phyloP scores from a whole-genome alignment of 2,797 vertebrate species.

The Sebastes umbrosus region DNA sequence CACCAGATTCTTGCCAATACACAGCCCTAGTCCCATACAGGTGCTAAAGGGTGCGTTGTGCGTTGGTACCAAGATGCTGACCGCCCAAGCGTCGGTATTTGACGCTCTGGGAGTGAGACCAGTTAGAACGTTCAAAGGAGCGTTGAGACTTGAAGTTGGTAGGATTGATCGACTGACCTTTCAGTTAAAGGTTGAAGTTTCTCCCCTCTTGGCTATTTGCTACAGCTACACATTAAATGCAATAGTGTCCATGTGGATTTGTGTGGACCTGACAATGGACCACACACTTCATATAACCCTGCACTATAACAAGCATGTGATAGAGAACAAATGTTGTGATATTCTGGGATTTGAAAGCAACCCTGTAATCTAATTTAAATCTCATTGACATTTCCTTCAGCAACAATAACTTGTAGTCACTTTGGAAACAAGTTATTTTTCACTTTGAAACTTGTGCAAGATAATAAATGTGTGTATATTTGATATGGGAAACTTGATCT shows the following conservation, averaged over 20 bases:
- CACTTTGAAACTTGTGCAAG: background rate
- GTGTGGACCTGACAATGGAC: no score
- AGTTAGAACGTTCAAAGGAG: background rate
- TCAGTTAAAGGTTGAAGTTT: background rate
- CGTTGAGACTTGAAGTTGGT: background rate
- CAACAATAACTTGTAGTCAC: background rate
- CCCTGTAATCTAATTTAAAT: slow-evolving; percentile 4
- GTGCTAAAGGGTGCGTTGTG: no score
- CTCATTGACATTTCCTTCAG: background rate
- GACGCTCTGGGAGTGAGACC: no score
- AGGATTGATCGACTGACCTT: background rate
- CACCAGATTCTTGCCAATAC: no score
- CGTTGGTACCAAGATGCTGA: no score
- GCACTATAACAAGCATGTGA: background rate
- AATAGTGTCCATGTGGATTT: background rate
- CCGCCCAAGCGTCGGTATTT: no score
- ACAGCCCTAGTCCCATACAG: no score
- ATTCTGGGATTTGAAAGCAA: background rate
- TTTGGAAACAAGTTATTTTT: background rate
- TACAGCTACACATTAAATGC: background rate
- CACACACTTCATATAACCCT: background rate
- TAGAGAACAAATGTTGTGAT: background rate
- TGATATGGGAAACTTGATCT: background rate
- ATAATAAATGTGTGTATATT: background rate
- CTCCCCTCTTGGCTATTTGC: background rate